These are phyloP conservation scores for Cistogaster globosa DNA, from an alignment of 2,888 invertebrate genomes.

Conservation along the genomic window DNA sequence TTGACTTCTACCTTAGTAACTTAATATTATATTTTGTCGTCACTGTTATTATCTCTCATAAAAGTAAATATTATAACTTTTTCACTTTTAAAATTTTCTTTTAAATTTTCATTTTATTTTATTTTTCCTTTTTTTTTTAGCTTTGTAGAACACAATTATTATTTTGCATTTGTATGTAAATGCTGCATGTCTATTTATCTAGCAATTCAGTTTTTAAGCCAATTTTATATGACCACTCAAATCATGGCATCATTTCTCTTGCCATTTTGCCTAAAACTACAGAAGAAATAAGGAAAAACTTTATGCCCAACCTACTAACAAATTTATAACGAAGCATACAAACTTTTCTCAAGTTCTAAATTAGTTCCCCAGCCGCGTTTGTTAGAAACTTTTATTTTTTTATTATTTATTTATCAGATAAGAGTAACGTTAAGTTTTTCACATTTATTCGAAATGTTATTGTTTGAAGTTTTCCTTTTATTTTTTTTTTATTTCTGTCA, in stretches of 20 bases:
- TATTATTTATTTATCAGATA: slow-evolving; percentile 64
- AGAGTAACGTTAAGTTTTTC: slow-evolving; percentile 51
- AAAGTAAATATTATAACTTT: slow-evolving; percentile 38
- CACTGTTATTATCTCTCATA: slow-evolving; percentile 4
- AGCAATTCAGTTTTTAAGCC: slow-evolving; percentile 48
- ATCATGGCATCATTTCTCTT: slow-evolving; percentile 49
- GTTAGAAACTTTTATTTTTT: slow-evolving; percentile 63
- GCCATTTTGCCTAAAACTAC: slow-evolving; percentile 43
- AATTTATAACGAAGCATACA: slow-evolving; percentile 51
- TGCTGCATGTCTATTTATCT: slow-evolving; percentile 41
- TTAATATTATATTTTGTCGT: too few species aligned
- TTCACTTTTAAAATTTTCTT: slow-evolving; percentile 19
- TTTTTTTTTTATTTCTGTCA: slow-evolving; percentile 11
- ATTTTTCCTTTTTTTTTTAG: too few species aligned
- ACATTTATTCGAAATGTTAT: slow-evolving; percentile 49
- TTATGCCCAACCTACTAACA: slow-evolving; percentile 48
- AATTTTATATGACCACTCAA: slow-evolving; percentile 46
- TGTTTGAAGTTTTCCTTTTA: background rate
- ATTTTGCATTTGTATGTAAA: slow-evolving; percentile 23
- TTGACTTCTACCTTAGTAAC: too few species aligned
- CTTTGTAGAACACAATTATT: background rate
- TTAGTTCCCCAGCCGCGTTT: slow-evolving; percentile 69
- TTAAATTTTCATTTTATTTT: background rate
- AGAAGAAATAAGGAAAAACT: slow-evolving; percentile 16
- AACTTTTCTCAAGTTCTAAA: slow-evolving; percentile 66